Base-by-base conservation (phyloP, 1,140 invertebrate species). In the Eciton burchellii region DNA sequence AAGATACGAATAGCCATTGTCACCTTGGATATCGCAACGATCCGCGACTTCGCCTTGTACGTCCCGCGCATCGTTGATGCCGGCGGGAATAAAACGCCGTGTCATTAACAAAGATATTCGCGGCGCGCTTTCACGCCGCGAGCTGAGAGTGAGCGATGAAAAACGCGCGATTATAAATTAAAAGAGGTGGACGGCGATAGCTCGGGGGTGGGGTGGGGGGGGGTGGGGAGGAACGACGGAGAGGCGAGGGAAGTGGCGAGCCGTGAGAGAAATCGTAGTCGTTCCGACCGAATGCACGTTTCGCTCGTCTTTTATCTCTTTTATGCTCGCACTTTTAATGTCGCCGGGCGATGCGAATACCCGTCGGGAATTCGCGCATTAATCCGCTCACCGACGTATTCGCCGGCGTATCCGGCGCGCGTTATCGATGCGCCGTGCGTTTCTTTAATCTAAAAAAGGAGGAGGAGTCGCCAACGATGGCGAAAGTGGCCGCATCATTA, bases 81-180 rank as follows among this genome's bases (percentile, higher is more conserved):
- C 29, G 45, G 60, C 56, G 26, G 6, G 35, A 85, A 19, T 57
- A 52, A 82, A 57, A 70, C 45, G 11, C 14, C 24, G 79, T 71
- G 52, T 86, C 84, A 52, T 83, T 86, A 77, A 49, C 79, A 47
- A 49, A 62, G 73, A 79, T 29, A 85, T 83, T 86, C 52, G 68
- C 49, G 26, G n/a, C 35, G 19, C 26, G 54, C 66, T 49, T 71
- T 72, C 68, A 41, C 77, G 73, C 9, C 6, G 35, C 43, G 45
- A 52, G 71, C 43, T 59, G 21, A 47, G 83, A 60, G 84, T 79
- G 60, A 71, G 84, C 84, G 72, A 68, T 60, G 71, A 65, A 77
- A 54, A 85, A 74, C 66, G 59, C 45, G 66, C 47, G 54, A 45
- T 59, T 85, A 63, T 83, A 79, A 85, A 77, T 71, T 68, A 71